These are phyloP conservation scores for Cylindroiulus punctatus DNA, from an alignment of 2,888 invertebrate species.

Conservation along the genomic window DNA sequence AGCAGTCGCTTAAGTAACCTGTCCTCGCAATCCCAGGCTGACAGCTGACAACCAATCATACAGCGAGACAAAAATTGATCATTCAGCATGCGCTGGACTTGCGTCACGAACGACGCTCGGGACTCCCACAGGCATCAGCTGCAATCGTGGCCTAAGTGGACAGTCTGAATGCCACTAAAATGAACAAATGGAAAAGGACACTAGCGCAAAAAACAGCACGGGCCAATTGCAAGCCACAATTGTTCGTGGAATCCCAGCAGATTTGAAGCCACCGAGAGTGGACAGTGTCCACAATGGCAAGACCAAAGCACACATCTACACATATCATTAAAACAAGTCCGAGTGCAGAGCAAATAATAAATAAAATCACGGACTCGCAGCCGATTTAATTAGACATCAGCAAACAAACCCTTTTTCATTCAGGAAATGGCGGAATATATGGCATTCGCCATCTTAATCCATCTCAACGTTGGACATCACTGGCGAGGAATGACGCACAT, in stretches of 20 bases:
- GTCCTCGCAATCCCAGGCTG: background rate
- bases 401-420: conserved; percentile 17
- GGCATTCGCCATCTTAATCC: background rate
- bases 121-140: conserved; percentile 29
- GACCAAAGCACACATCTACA: conserved; percentile 22
- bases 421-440: background rate
- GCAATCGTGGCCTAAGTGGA: conserved; percentile 38
- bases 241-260: conserved; percentile 34
- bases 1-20: background rate
- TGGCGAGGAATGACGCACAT: too few species aligned
- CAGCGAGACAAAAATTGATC: background rate
- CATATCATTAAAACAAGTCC: conserved; percentile 9
- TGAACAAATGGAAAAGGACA: conserved; percentile 34
- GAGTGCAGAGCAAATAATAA: conserved; percentile 21
- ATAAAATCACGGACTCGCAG: conserved; percentile 5
- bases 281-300: conserved; percentile 27
- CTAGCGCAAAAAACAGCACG: background rate
- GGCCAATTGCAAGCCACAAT: conserved; percentile 38
- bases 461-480: too few species aligned
- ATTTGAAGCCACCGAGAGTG: background rate
- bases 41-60: conserved; percentile 23
- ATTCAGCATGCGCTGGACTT: too few species aligned
- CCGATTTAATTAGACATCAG: conserved; percentile 9
- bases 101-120: background rate
- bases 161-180: conserved; percentile 42